These are phyloP conservation scores for Cephalopterus ornatus DNA, from an alignment of 2,113 vertebrate genomes.

Conservation along the genomic window DNA sequence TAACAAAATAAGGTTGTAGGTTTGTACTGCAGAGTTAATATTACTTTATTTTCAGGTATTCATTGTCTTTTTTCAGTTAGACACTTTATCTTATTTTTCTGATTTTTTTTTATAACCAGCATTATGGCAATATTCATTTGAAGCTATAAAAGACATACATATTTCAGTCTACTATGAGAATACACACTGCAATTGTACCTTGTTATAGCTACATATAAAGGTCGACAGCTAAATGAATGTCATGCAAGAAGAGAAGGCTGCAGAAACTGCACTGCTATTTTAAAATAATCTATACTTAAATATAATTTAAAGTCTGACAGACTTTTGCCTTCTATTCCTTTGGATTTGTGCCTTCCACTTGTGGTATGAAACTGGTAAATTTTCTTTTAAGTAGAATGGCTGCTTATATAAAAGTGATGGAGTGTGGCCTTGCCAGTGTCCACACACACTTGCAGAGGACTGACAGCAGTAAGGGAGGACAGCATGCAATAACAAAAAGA, in stretches of 20 bases:
- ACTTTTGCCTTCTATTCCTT: not conserved
- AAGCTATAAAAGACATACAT: not conserved
- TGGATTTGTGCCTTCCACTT: not conserved
- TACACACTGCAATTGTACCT: not conserved
- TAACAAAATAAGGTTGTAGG: not conserved
- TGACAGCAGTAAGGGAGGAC: not conserved
- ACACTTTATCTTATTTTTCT: not conserved
- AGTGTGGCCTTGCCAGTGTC: not conserved
- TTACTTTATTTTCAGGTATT: not conserved
- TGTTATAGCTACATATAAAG: not conserved
- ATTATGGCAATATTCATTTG: not conserved
- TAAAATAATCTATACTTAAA: constrained; percentile 43
- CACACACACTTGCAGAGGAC: not conserved
- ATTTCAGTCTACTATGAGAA: not conserved
- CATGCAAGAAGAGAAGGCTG: not conserved
- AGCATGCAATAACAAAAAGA: not conserved
- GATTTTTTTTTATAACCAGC: not conserved
- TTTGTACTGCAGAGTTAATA: not conserved
- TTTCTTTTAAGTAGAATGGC: constrained; percentile 28
- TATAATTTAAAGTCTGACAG: constrained; percentile 28
- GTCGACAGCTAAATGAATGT: not conserved
- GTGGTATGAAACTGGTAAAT: constrained; percentile 14
- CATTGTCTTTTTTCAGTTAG: not conserved
- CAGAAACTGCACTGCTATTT: not conserved
- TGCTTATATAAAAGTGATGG: not conserved